Evolutionary conservation across 2,888 invertebrate species (phyloP).

Genomic region (Coelopa pilipes): DNA sequence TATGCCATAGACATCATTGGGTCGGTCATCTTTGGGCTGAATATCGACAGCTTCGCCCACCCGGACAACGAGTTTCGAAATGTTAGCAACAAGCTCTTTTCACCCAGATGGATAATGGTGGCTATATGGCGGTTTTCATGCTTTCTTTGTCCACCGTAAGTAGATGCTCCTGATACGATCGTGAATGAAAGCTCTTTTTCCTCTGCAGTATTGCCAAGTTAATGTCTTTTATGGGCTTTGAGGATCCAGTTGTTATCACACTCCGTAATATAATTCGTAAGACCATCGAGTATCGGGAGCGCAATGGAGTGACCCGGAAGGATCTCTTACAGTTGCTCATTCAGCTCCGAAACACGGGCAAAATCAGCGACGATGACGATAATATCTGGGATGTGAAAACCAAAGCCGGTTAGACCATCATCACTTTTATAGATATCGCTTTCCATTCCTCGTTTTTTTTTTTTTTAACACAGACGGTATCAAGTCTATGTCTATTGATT

Average conservation of each 20-base stretch:
- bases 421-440: not conserved
- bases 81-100: constrained; percentile 36
- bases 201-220: constrained; percentile 50
- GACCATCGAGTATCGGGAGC: constrained; percentile 65
- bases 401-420: constrained; percentile 44
- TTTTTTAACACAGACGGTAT: constrained; percentile 41
- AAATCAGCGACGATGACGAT: constrained; percentile 58
- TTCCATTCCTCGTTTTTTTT: too few species aligned
- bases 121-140: not conserved
- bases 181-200: not conserved
- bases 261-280: constrained; percentile 63
- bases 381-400: constrained; percentile 56
- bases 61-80: constrained; percentile 53
- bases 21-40: constrained; percentile 64
- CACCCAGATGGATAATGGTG: not conserved
- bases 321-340: constrained; percentile 68
- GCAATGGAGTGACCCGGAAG: constrained; percentile 62
- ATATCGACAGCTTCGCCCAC: constrained; percentile 56
- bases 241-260: constrained; percentile 50
- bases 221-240: constrained; percentile 47
- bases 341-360: constrained; percentile 65
- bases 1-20: constrained; percentile 65
- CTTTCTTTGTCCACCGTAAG: constrained; percentile 46
- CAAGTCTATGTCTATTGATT: constrained; percentile 61
- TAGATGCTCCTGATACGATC: not conserved